These are phyloP conservation scores for Eristalinus sepulchralis DNA, from an alignment of 2,888 invertebrate species.

Conservation along the genomic window DNA sequence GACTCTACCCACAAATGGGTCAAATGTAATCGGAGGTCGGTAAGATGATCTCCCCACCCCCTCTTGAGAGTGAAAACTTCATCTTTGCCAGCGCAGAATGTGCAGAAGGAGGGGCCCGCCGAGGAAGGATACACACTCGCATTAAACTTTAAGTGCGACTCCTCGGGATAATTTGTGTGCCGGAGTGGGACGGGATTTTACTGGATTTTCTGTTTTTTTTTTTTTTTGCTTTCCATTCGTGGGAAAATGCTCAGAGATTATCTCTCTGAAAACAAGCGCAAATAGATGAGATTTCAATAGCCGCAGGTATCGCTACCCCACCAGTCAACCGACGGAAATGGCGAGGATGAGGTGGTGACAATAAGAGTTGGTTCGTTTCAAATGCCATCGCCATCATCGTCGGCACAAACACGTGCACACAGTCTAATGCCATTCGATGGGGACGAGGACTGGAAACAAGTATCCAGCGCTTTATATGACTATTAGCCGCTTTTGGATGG, in stretches of 20 bases:
- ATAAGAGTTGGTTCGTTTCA: constrained; percentile 1
- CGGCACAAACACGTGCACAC: constrained; percentile 35
- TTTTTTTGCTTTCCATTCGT: neutral
- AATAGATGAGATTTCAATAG: constrained; percentile 60
- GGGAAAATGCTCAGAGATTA: constrained; percentile 28
- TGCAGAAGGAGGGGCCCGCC: neutral
- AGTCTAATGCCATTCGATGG: neutral
- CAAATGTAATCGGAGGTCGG: constrained; percentile 62
- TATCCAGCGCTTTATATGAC: constrained; percentile 41
- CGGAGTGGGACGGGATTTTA: constrained; percentile 26
- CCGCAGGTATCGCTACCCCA: constrained; percentile 42
- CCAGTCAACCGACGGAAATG: neutral
- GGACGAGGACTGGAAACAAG: constrained; percentile 24
- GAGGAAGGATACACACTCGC: neutral
- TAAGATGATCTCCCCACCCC: constrained; percentile 44
- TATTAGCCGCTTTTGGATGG: constrained; percentile 47
- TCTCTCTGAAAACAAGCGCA: constrained; percentile 40
- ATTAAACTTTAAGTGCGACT: constrained; percentile 57
- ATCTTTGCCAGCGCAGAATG: neutral
- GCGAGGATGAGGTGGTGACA: neutral
- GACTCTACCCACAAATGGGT: constrained; percentile 55
- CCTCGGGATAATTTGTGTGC: constrained; percentile 60
- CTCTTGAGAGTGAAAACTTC: constrained; percentile 2
- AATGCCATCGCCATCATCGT: constrained; percentile 11
- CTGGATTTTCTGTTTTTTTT: constrained; percentile 9